A percentile compares a stretch with the other conserved stretches of the same genome.
These are phyloP conservation scores for Hydractinia symbiolongicarpus DNA, from an alignment of 30 jellyfish, hydroid and myxozoan species.

Conservation along the genomic window DNA sequence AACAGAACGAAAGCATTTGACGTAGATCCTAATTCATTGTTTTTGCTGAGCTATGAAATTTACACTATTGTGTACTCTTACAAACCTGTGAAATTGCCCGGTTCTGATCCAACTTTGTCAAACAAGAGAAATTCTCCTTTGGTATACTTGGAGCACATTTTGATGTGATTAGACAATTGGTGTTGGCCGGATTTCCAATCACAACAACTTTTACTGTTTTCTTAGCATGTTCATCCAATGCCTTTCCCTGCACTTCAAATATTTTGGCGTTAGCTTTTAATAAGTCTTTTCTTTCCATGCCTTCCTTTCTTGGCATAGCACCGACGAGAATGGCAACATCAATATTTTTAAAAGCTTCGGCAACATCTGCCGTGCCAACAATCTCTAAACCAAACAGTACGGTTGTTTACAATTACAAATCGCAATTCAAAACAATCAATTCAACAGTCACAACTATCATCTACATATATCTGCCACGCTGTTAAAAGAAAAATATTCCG, in stretches of 20 bases:
- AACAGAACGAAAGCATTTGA: no score
- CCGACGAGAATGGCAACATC: slow-evolving; percentile 99
- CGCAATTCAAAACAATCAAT: no score
- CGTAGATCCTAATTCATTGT: no score
- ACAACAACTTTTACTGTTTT: slow-evolving; percentile 92
- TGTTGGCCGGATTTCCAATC: slow-evolving; percentile 99
- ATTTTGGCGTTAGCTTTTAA: slow-evolving; percentile 95
- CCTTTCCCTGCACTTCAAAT: slow-evolving; percentile 88
- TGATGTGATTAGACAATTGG: slow-evolving; percentile 93
- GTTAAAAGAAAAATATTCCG: no score
- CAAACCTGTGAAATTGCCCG: slow-evolving; percentile 94
- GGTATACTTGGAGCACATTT: slow-evolving; percentile 92
- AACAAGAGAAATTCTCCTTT: slow-evolving; percentile 89
- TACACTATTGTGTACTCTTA: background rate
- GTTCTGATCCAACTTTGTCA: slow-evolving; percentile 92
- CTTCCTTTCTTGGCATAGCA: slow-evolving; percentile 98
- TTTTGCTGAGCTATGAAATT: no score
- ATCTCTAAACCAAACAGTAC: slow-evolving; percentile 36
- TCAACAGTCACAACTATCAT: no score
- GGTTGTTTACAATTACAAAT: no score
- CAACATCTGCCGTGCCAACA: slow-evolving; percentile 84
- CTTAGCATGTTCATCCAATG: slow-evolving; percentile 85
- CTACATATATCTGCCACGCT: no score
- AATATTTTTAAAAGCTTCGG: slow-evolving; percentile 77
- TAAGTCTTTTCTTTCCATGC: slow-evolving; percentile 97